Base-by-base conservation (phyloP, 1,140 invertebrate species). In the Holcopasites calliopsidis region DNA sequence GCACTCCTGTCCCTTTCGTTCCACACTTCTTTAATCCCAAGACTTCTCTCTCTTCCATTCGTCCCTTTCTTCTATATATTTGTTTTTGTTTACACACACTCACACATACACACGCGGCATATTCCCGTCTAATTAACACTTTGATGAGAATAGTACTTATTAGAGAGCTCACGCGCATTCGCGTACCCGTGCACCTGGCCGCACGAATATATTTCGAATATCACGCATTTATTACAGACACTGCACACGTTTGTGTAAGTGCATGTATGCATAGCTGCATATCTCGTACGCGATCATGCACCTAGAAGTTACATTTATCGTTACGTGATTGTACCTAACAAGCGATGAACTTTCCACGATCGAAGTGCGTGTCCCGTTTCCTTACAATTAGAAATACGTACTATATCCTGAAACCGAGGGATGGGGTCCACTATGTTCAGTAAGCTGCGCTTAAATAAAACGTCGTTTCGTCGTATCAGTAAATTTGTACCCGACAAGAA, bases 371-470 rank as follows among this genome's bases (percentile, higher is more conserved):
- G 13, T 38, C 44, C 57, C 47, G 28, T n/a, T 54, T 54, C n/a
- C 40, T 52, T 52, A 74, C 62, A 40, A 66, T 66, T 74, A 74
- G n/a, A 66, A 57, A 66, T 62, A 47, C 31, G 44, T 31, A 60
- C 40, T 44, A 23, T 74, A 74, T 74, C 50, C 40, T 66, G 62
- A 35, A 76, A 79, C 78, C 65, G 73, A 80, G 75, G n/a, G n/a
- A n/a, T 69, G 70, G 52, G 70, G 52, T 54, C 83, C 61, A 47
- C 79, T 78, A 83, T 47, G 38, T 68, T 73, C 26, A 35, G 68
- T 62, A 78, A 78, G 76, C 70, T 83, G 69, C 64, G 50, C 23
- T 62, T 70, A 78, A 83, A 78, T 70, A 78, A 82, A 83, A 76
- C 40, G 44, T 47, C 10, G 23, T 10, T n/a, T 61, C 64, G 69